Percentiles rank a stretch among this genome's conserved stretches.
Evolutionary conservation across 1,140 invertebrate genomes (phyloP).

Genomic region (Bombus haemorrhoidalis): DNA sequence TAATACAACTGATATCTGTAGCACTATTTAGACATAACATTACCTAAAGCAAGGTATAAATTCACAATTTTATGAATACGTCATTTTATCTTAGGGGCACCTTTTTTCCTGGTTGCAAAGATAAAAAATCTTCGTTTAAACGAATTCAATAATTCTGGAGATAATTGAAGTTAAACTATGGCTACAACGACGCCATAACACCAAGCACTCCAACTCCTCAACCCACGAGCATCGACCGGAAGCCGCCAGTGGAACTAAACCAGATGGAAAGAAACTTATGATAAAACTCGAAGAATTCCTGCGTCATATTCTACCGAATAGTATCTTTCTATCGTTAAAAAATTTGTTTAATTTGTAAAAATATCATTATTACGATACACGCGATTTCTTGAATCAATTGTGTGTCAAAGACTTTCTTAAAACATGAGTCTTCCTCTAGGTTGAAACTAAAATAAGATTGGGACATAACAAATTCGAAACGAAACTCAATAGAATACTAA

Average conservation of each 20-base stretch:
- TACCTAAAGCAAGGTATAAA: no score
- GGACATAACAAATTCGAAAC: no score
- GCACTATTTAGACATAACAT: no score
- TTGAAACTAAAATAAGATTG: no score
- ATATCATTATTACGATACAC: no score
- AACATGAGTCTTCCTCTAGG: no score
- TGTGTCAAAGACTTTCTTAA: no score
- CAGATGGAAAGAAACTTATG: not conserved
- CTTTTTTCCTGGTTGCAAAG: no score
- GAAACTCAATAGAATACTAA: not conserved
- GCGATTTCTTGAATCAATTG: no score
- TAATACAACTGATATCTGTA: not conserved
- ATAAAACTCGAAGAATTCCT: not conserved
- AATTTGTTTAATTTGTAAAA: not conserved
- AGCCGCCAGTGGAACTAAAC: not conserved
- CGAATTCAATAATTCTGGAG: not conserved
- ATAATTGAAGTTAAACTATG: not conserved
- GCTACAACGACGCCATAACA: not conserved
- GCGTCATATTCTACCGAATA: not conserved
- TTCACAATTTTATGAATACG: no score
- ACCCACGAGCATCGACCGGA: not conserved
- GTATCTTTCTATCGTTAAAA: not conserved
- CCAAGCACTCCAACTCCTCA: not conserved
- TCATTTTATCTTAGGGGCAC: no score
- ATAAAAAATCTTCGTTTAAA: not conserved